phyloP scores from a whole-genome alignment of 2,888 invertebrate species.

The Seladonia tumulorum region DNA sequence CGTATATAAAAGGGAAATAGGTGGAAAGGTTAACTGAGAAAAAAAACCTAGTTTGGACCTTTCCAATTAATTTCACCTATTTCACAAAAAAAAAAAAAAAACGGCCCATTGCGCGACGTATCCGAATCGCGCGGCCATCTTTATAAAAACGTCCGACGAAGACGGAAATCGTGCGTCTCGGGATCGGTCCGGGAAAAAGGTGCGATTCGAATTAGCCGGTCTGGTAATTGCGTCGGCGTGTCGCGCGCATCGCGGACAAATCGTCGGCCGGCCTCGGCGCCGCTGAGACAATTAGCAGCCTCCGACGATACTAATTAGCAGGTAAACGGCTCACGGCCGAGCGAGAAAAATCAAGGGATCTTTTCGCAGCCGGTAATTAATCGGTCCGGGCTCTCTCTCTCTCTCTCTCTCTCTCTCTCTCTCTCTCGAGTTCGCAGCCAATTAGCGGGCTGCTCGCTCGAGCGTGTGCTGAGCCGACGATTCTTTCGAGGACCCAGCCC shows the following conservation, averaged over 20 bases:
- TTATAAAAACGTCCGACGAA: neutral
- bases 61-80: too few relatives aligned
- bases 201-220: conserved; percentile 12
- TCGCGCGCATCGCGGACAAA: conserved; percentile 24
- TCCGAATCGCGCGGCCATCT: neutral
- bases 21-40: too few relatives aligned
- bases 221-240: conserved; percentile 32
- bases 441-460: conserved; percentile 52
- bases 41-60: too few relatives aligned
- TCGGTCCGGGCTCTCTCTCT: conserved; percentile 25
- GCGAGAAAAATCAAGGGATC: conserved; percentile 62
- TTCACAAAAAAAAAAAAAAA: too few relatives aligned
- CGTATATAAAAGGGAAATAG: too few relatives aligned
- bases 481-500: conserved; percentile 40
- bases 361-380: conserved; percentile 56
- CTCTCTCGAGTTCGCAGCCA: conserved; percentile 46
- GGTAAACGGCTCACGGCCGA: conserved; percentile 57
- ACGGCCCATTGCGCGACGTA: neutral
- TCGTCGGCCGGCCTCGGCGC: conserved; percentile 13
- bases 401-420: neutral
- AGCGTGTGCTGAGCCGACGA: conserved; percentile 47
- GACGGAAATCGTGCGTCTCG: neutral
- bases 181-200: neutral
- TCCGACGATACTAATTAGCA: conserved; percentile 65
- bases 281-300: conserved; percentile 61